Conservation (phyloP, 1,140 invertebrate species). For the Drosophila ficusphila region DNA sequence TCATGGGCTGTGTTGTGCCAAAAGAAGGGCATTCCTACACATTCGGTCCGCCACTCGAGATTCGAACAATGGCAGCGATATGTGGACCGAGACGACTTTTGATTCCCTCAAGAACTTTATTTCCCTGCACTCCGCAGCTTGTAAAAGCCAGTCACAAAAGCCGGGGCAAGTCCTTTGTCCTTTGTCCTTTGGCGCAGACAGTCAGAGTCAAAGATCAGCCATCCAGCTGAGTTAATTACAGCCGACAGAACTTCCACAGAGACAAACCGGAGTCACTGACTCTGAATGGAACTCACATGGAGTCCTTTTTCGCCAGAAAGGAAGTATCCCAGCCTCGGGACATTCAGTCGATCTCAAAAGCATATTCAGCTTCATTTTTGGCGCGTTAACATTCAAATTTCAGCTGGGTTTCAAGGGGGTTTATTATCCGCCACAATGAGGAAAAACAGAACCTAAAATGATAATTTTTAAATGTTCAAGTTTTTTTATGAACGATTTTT, state of each 20-base stretch:
- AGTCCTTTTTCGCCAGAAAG: constrained; percentile 23
- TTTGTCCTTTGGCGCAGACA: constrained; percentile 74
- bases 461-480: background rate
- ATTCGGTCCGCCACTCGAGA: constrained; percentile 47
- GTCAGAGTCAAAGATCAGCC: constrained; percentile 80
- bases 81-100: constrained; percentile 62
- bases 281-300: constrained; percentile 42
- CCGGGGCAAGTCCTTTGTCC: constrained; percentile 56
- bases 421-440: background rate
- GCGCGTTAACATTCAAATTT: constrained; percentile 38
- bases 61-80: constrained; percentile 46
- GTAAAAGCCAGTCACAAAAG: constrained; percentile 54
- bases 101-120: constrained; percentile 72
- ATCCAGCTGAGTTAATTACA: constrained; percentile 83
- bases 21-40: constrained; percentile 52
- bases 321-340: constrained; percentile 59
- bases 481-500: background rate
- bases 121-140: constrained; percentile 28
- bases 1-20: constrained; percentile 19
- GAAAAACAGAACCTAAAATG: background rate
- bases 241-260: constrained; percentile 61
- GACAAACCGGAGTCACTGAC: constrained; percentile 41
- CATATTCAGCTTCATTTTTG: constrained; percentile 18
- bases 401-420: constrained; percentile 7
- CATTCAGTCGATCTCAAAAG: constrained; percentile 36